Evolutionary conservation across 2,888 invertebrate genomes (phyloP), one percentile per base, ranked within the genome.

Genomic region (Acrobasis consociella): DNA sequence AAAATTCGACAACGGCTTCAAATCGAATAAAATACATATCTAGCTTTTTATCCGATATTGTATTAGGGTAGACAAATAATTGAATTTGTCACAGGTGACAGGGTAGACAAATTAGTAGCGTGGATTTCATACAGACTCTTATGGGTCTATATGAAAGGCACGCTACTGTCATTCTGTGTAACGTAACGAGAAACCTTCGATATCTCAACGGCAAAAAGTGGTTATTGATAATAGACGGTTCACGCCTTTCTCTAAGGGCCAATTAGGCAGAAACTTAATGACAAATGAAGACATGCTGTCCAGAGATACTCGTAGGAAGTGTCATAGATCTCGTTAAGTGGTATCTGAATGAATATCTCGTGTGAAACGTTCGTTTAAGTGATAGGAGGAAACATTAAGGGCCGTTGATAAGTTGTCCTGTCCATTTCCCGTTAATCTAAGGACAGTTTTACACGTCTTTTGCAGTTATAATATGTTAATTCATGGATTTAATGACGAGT

Each of bases 171-270:
- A n/a, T n/a, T n/a, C n/a, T n/a, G n/a, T n/a, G 31, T 31, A 31
- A 31, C 5, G 8, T 31, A 31, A 31, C 31, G 15, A 39, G 55
- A 38, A 15, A 38, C 37, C 38, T n/a, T 55, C 15, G 37, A 38
- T 39, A 15, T 15, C 9, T 5, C 39, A 39, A 55, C 55, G 13
- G 55, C 37, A 55, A 55, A 55, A 55, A 39, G 55, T 39, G 55
- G 38, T 55, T 16, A 55, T 55, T 38, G 42, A 42, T 42, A 56
- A 39, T 22, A 11, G 16, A 56, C 39, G 39, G 56, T 42, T 42
- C 42, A 16, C 56, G 42, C 56, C 56, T 56, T 56, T 56, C 56
- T 56, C 56, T n/a, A 42, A 56, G 17, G 22, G 56, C 42, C 56
- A 56, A 42, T 56, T 42, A 56, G 52, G 22, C 56, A 16, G 11